A percentile compares a stretch with the other conserved stretches of the same genome.
Conservation (phyloP, 2,113 vertebrate species). For the Rutilus rutilus region DNA sequence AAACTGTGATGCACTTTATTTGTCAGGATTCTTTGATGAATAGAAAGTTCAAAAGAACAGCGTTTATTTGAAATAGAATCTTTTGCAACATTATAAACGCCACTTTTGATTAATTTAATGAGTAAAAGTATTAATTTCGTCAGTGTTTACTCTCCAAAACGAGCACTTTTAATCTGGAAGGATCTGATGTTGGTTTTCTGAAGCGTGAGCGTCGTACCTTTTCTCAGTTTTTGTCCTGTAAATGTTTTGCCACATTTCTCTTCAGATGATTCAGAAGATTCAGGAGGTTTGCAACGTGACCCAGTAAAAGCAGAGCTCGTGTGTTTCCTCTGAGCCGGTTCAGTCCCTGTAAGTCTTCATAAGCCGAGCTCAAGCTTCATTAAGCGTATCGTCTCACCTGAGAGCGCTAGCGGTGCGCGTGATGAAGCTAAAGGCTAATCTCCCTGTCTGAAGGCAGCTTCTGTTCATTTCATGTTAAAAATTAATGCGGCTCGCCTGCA, state of each 20-base stretch:
- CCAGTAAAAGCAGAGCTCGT: too few species aligned
- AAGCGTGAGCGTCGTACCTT: neutral
- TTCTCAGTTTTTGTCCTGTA: neutral
- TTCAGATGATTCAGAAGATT: too few species aligned
- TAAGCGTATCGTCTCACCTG: slow-evolving; percentile 22
- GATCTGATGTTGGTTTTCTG: neutral
- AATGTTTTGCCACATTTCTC: too few species aligned
- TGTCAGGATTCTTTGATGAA: too few species aligned
- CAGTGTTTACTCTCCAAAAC: too few species aligned
- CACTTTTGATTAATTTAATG: neutral
- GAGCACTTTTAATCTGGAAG: too few species aligned
- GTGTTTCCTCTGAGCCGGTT: neutral
- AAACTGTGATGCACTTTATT: too few species aligned
- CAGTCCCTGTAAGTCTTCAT: slow-evolving; percentile 1
- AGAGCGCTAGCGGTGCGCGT: neutral
- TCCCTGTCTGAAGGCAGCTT: slow-evolving; percentile 33
- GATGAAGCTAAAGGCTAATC: slow-evolving; percentile 35
- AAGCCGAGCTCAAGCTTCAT: slow-evolving; percentile 5
- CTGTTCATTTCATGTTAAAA: slow-evolving; percentile 47
- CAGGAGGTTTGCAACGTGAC: too few species aligned
- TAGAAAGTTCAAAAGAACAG: too few species aligned
- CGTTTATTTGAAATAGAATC: too few species aligned
- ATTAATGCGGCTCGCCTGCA: slow-evolving; percentile 47
- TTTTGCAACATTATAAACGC: too few species aligned
- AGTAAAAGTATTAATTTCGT: neutral